These are phyloP conservation scores for Corythoichthys intestinalis DNA, from an alignment of 2,113 vertebrate species.

Conservation along the genomic window DNA sequence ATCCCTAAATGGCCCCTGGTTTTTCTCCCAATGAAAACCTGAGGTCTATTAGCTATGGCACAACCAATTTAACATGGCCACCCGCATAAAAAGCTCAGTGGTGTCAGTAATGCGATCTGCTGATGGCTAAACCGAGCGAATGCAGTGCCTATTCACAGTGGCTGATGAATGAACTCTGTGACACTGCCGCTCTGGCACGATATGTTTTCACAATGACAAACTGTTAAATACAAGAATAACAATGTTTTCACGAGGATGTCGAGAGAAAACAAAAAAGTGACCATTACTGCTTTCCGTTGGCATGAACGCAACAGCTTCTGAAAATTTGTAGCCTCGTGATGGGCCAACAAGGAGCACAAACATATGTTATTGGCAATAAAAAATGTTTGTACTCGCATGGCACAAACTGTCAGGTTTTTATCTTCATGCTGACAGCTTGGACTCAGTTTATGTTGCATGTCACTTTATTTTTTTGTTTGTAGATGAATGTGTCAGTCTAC, in stretches of 20 bases:
- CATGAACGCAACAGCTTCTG: neutral
- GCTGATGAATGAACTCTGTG: slow-evolving; percentile 40
- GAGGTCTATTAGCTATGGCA: slow-evolving; percentile 45
- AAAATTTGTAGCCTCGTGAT: neutral
- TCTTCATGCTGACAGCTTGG: neutral
- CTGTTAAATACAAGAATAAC: neutral
- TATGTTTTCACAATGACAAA: neutral
- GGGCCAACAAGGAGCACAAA: neutral
- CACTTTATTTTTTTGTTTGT: slow-evolving; percentile 54
- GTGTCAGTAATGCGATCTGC: slow-evolving; percentile 57
- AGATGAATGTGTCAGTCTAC: slow-evolving; percentile 44
- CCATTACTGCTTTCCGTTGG: neutral
- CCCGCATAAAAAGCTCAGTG: slow-evolving; percentile 48
- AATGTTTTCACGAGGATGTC: neutral
- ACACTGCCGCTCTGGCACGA: slow-evolving; percentile 29
- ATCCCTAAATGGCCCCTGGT: slow-evolving; percentile 16
- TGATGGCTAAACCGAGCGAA: slow-evolving; percentile 52
- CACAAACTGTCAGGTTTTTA: neutral
- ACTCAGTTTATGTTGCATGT: slow-evolving; percentile 37
- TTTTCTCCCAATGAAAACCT: slow-evolving; percentile 32
- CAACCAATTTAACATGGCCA: slow-evolving; percentile 56
- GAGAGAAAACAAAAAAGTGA: neutral
- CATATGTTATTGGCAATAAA: neutral
- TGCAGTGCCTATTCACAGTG: slow-evolving; percentile 41
- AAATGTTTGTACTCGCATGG: neutral